Evolutionary conservation across 2,888 invertebrate genomes (phyloP), one percentile per base, ranked within the genome.

Genomic region (Anthrax anthrax): DNA sequence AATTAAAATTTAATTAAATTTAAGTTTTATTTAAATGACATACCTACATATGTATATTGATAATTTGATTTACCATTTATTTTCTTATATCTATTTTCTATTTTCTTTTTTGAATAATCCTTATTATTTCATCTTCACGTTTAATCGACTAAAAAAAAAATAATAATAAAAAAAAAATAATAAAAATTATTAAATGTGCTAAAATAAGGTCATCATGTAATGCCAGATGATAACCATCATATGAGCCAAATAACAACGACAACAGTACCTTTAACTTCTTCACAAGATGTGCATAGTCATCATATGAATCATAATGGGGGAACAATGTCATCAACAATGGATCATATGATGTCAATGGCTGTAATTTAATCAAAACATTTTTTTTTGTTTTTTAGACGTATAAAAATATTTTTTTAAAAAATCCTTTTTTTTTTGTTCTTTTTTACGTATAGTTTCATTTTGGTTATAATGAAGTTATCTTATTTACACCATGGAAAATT

Each of bases 401-500:
- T 23, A 23, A 32, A 42, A 36, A 14, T n/a, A 38, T 4, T 6
- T 23, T 29, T 23, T 16, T 29, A 12, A 6, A 4, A 39, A 18
- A 41, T 39, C 12, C 17, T 8, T 34, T 36, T 27, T 17, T 16
- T 37, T 44, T 42, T 39, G 4, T 41, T 27, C 23, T 41, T 18
- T 19, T 51, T 82, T 70, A 8, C 8, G 23, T 23, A 23, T 69
- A 80, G 75, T 91, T 91, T 66, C 86, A 89, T 62, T 83, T 84
- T 57, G 86, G 86, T 13, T 80, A 72, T 56, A 59, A 65, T 37
- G 88, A 84, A 66, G 79, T 77, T 4, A 81, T 91, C 47, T 73
- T 91, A 5, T 91, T 91, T 64, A 77, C 84, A 47, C 78, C 78
- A 67, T 91, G 91, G 91, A 77, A 77, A 58, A 81, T 85, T 46